A percentile compares a stretch with the other conserved stretches of the same genome.
phyloP scores from a whole-genome alignment of 2,113 vertebrate species.

The Phalacrocorax pelagicus region DNA sequence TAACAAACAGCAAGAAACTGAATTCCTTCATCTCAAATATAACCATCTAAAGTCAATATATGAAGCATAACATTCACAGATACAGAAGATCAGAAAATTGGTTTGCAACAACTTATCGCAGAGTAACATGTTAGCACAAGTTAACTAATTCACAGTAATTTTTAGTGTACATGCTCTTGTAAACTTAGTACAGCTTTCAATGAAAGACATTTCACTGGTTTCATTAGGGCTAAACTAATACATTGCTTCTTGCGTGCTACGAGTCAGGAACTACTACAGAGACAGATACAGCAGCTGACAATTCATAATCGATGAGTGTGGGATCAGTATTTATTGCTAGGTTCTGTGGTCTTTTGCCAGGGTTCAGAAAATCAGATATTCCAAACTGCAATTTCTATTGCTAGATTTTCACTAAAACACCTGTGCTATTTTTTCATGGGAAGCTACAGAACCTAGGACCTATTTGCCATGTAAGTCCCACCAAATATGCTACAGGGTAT shows the following conservation, averaged over 20 bases:
- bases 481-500: neutral
- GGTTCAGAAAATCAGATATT: neutral
- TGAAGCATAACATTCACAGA: neutral
- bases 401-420: neutral
- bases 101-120: slow-evolving; percentile 21
- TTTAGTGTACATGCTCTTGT: neutral
- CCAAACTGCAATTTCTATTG: neutral
- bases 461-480: neutral
- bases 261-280: neutral
- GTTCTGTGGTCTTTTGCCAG: neutral
- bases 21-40: neutral
- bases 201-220: neutral
- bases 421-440: neutral
- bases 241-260: neutral
- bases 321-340: neutral
- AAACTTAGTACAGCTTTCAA: slow-evolving; percentile 4
- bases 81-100: slow-evolving; percentile 26
- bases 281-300: neutral
- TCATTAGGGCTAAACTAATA: slow-evolving; percentile 21
- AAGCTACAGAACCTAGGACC: neutral
- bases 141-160: slow-evolving; percentile 44
- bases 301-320: neutral
- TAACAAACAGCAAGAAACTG: neutral
- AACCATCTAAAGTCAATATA: slow-evolving; percentile 7
- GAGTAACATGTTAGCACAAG: slow-evolving; percentile 37